phyloP scores from a whole-genome alignment of 2,113 vertebrate species.

The Ptychochromis oligacanthus region DNA sequence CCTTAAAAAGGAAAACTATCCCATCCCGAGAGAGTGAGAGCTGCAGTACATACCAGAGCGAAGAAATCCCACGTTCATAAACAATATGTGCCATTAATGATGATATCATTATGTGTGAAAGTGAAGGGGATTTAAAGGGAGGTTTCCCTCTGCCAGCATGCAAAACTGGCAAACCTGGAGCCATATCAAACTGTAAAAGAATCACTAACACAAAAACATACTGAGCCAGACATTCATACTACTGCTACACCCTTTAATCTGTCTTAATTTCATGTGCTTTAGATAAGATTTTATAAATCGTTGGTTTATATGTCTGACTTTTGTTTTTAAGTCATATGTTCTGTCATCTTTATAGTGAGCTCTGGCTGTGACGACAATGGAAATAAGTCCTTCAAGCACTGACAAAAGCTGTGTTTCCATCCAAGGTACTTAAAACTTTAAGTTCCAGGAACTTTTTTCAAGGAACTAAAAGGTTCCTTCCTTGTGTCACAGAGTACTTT shows the following conservation, averaged over 20 bases:
- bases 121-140: neutral
- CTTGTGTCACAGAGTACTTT: too few relatives aligned
- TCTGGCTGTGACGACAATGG: neutral
- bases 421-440: neutral
- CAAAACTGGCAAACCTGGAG: neutral
- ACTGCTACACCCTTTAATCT: neutral
- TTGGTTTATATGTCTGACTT: neutral
- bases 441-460: neutral
- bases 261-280: neutral
- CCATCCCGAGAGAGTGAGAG: constrained; percentile 39
- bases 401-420: too few relatives aligned
- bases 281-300: neutral
- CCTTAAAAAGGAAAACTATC: constrained; percentile 90
- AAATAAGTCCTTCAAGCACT: neutral
- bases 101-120: neutral
- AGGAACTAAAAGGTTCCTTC: neutral
- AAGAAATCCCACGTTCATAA: constrained; percentile 1
- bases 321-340: neutral
- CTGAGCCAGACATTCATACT: neutral
- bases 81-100: neutral
- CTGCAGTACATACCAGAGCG: neutral
- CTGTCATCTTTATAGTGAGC: neutral
- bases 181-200: neutral
- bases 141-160: neutral
- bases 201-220: neutral